phyloP scores from a whole-genome alignment of 2,113 vertebrate species.

The Sylvilagus bachmani region DNA sequence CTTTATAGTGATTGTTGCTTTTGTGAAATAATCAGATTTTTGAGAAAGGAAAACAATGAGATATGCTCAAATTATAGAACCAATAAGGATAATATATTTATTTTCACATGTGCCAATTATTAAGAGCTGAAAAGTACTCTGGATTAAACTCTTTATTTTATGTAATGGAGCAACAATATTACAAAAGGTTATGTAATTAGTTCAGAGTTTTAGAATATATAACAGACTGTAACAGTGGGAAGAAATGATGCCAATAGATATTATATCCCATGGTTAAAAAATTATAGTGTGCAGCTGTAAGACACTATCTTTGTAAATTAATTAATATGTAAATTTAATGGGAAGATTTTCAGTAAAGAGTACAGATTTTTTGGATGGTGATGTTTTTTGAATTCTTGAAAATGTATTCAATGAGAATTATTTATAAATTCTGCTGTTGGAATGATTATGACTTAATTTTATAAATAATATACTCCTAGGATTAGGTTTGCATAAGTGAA shows the following conservation, averaged over 20 bases:
- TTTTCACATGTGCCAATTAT: not conserved
- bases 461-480: slow-evolving; percentile 51
- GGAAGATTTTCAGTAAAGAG: not conserved
- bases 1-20: not conserved
- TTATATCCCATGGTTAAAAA: not conserved
- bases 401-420: not conserved
- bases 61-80: not conserved
- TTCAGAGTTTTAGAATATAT: not conserved
- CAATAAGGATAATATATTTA: not conserved
- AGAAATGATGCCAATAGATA: not conserved
- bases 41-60: not conserved
- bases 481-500: not conserved
- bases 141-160: not conserved
- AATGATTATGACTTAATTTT: slow-evolving; percentile 56
- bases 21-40: not conserved
- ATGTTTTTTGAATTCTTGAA: not conserved
- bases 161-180: not conserved
- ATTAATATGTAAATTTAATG: not conserved
- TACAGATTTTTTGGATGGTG: not conserved
- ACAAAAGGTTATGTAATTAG: not conserved
- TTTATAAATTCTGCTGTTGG: slow-evolving; percentile 37
- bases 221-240: not conserved
- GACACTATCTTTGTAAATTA: not conserved
- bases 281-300: not conserved
- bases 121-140: not conserved